Evolutionary conservation across 1,140 invertebrate genomes (phyloP).

Genomic region (Zaprionus gabonicus): DNA sequence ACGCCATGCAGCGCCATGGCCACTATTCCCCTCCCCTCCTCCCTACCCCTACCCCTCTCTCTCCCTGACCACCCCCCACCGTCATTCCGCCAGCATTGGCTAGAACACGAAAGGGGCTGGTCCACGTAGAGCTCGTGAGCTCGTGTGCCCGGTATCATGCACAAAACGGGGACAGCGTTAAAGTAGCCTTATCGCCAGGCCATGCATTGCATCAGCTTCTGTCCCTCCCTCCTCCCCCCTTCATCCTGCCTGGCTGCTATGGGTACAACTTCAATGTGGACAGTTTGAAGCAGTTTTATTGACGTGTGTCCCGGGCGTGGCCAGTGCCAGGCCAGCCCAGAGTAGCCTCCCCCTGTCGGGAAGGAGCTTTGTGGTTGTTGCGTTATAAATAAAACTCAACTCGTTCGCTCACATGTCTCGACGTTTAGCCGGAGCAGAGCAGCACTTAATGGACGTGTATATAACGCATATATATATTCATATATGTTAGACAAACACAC

Average conservation of each 20-base stretch:
- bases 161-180: constrained; percentile 80
- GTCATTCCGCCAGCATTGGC: constrained; percentile 61
- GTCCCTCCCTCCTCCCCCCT: not conserved
- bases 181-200: constrained; percentile 76
- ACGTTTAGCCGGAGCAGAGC: constrained; percentile 59
- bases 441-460: constrained; percentile 57
- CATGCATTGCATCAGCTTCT: constrained; percentile 49
- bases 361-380: constrained; percentile 45
- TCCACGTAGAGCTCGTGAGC: constrained; percentile 42
- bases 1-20: constrained; percentile 61
- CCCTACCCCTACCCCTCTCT: constrained; percentile 10
- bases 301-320: constrained; percentile 80
- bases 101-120: constrained; percentile 78
- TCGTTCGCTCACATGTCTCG: constrained; percentile 45
- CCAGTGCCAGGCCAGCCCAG: constrained; percentile 21
- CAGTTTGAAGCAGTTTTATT: constrained; percentile 81
- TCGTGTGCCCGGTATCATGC: constrained; percentile 66
- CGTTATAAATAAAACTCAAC: constrained; percentile 76
- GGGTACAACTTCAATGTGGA: constrained; percentile 63
- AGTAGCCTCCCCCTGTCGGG: not conserved
- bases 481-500: not conserved
- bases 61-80: constrained; percentile 3
- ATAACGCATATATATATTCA: constrained; percentile 23
- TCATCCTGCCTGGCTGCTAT: not conserved
- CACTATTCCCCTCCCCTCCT: not conserved